These are phyloP conservation scores for Tineola bisselliella DNA, from an alignment of 2,888 invertebrate species.

Conservation along the genomic window DNA sequence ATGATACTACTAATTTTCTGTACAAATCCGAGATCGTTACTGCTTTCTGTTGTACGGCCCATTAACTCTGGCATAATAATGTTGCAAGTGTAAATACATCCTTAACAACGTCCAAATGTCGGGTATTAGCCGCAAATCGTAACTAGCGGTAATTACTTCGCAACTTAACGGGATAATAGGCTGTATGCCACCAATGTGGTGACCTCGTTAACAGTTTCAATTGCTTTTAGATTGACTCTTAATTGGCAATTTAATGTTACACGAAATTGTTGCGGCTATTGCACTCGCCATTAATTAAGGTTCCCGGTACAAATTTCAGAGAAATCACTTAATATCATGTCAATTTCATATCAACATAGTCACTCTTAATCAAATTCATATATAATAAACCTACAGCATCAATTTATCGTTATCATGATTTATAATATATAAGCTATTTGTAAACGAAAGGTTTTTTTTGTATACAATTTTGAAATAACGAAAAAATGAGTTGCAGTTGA, in stretches of 20 bases:
- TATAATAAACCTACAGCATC: too few relatives aligned
- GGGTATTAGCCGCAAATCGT: slow-evolving; percentile 17
- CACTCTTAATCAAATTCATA: too few relatives aligned
- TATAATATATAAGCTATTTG: too few relatives aligned
- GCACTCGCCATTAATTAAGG: slow-evolving; percentile 3
- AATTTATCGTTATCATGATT: too few relatives aligned
- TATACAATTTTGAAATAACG: too few relatives aligned
- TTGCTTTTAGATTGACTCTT: slow-evolving; percentile 11
- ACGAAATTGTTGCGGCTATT: slow-evolving; percentile 5
- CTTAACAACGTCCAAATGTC: neutral
- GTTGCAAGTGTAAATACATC: slow-evolving; percentile 5
- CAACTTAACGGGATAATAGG: slow-evolving; percentile 17
- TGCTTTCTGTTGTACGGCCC: neutral
- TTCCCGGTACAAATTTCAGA: neutral
- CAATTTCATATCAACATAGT: too few relatives aligned
- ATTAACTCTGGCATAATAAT: neutral
- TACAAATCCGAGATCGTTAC: neutral
- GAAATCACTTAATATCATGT: neutral
- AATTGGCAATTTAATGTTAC: slow-evolving; percentile 9
- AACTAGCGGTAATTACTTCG: slow-evolving; percentile 21
- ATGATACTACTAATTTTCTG: neutral
- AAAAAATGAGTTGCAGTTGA: too few relatives aligned
- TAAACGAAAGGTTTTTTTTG: too few relatives aligned
- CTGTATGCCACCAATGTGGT: slow-evolving; percentile 6
- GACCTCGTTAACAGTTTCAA: slow-evolving; percentile 9